A percentile compares a stretch with the other conserved stretches of the same genome.
phyloP scores from a whole-genome alignment of 2,888 invertebrate genomes.

The Pandemis heparana region DNA sequence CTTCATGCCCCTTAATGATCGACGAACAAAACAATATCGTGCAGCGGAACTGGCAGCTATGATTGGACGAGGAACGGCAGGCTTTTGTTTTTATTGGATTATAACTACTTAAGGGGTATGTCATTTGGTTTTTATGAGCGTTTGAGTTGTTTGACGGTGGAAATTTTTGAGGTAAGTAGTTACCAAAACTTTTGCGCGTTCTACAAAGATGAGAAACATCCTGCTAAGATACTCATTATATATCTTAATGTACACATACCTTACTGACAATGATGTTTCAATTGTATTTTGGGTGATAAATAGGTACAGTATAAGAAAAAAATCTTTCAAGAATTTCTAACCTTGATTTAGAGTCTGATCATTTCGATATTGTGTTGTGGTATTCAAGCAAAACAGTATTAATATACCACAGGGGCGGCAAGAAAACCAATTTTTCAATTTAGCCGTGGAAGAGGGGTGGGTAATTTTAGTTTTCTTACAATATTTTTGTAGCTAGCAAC shows the following conservation, averaged over 20 bases:
- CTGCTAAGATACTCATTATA: too few relatives aligned
- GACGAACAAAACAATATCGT: conserved; percentile 55
- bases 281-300: too few relatives aligned
- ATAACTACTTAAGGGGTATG: conserved; percentile 37
- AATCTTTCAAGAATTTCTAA: too few relatives aligned
- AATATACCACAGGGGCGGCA: conserved; percentile 40
- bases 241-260: too few relatives aligned
- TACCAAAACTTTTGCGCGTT: too few relatives aligned
- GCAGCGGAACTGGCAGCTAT: conserved; percentile 37
- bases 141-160: conserved; percentile 13
- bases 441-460: conserved; percentile 17
- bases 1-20: conserved; percentile 64
- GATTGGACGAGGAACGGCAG: conserved; percentile 37
- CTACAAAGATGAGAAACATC: too few relatives aligned
- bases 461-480: conserved; percentile 19
- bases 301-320: too few relatives aligned
- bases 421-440: conserved; percentile 43
- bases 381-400: not conserved
- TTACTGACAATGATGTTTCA: too few relatives aligned
- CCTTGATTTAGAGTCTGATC: too few relatives aligned
- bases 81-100: conserved; percentile 45
- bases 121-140: conserved; percentile 17
- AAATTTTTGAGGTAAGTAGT: not conserved
- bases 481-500: conserved; percentile 43
- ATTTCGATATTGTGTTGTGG: too few relatives aligned